A percentile compares a stretch with the other conserved stretches of the same genome.
Conservation (phyloP, 1,140 invertebrate genomes). For the Ceratosolen fusciceps region DNA sequence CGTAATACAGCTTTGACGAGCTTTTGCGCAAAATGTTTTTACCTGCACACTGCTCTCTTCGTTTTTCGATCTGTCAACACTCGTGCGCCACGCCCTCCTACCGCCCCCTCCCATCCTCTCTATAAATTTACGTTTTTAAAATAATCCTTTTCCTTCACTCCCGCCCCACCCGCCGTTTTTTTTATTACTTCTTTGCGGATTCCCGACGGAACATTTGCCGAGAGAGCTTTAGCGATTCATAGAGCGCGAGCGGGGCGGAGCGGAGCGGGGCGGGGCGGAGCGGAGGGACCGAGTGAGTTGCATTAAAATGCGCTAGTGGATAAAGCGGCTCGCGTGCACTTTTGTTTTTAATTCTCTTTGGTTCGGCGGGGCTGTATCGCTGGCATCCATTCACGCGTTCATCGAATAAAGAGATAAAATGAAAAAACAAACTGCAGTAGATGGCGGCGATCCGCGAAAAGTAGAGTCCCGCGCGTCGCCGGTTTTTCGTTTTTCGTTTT, state of each 20-base stretch:
- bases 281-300: not conserved
- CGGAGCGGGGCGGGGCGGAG: not conserved
- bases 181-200: not conserved
- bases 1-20: constrained; percentile 45
- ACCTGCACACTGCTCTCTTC: constrained; percentile 32
- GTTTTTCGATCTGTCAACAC: constrained; percentile 40
- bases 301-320: constrained; percentile 17
- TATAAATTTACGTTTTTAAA: too few species aligned
- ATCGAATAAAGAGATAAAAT: not conserved
- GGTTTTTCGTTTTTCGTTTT: too few species aligned
- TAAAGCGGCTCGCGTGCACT: not conserved
- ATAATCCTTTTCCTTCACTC: too few species aligned
- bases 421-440: not conserved
- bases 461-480: not conserved
- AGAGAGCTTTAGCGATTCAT: not conserved
- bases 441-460: not conserved
- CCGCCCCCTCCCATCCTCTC: not conserved
- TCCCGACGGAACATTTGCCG: not conserved
- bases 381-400: not conserved
- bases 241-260: not conserved
- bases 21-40: constrained; percentile 46
- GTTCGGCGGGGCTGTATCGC: not conserved
- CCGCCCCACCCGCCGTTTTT: too few species aligned
- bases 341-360: constrained; percentile 23
- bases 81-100: not conserved